These are phyloP conservation scores for Acridotheres tristis DNA, from an alignment of 2,797 vertebrate genomes.

Conservation along the genomic window DNA sequence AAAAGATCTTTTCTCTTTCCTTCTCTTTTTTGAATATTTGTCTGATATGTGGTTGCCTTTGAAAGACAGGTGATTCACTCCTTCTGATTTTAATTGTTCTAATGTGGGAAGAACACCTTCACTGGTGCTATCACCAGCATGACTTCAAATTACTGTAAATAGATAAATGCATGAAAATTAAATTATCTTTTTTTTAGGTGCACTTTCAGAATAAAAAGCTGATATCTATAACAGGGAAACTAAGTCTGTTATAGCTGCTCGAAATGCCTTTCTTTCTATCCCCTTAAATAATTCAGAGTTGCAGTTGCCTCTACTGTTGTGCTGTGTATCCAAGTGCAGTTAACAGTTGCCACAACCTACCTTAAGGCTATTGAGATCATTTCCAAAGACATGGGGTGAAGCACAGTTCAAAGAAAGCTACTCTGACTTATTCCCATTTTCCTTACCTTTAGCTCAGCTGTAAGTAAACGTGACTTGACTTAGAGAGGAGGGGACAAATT, in stretches of 20 bases:
- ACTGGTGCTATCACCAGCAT: background rate
- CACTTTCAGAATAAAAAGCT: background rate
- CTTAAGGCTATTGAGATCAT: background rate
- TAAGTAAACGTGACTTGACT: background rate
- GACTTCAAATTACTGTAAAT: background rate
- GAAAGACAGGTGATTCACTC: background rate
- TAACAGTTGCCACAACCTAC: background rate
- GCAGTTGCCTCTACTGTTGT: background rate
- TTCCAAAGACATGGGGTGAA: conserved; percentile 4
- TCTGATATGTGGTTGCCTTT: background rate
- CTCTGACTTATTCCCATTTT: background rate
- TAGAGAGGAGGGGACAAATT: background rate
- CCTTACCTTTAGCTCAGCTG: background rate
- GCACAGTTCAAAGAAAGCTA: conserved; percentile 8
- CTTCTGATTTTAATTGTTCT: background rate
- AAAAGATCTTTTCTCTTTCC: accelerated
- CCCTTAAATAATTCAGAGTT: conserved; percentile 11
- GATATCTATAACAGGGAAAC: background rate
- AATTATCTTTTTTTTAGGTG: background rate
- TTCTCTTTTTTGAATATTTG: background rate
- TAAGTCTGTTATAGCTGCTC: background rate
- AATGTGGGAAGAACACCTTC: background rate
- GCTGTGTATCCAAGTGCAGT: background rate
- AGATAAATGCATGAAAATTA: background rate
- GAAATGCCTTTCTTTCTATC: background rate